These are phyloP conservation scores for human (Homo sapiens) DNA, from an alignment of 2,113 vertebrate species.

Conservation along the genomic window GRCh38 chr9:109284001-109284500, in stretches of 20 bases:
- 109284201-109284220: neutral
- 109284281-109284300: neutral
- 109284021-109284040: too few relatives aligned
- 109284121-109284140: neutral
- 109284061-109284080: too few relatives aligned
- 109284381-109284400: neutral
- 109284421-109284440: too few relatives aligned
- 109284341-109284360: neutral
- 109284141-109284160: neutral
- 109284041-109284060: too few relatives aligned
- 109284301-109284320: neutral
- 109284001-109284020: too few relatives aligned
- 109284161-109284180: neutral
- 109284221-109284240: neutral
- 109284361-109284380: neutral
- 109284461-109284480: too few relatives aligned
- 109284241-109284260: neutral
- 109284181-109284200: neutral
- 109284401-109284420: neutral
- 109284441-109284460: too few relatives aligned
- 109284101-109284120: neutral
- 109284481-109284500: too few relatives aligned
- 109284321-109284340: neutral
- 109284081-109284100: too few relatives aligned
- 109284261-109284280: neutral